Percentiles rank a stretch among this genome's conserved stretches.
Conservation (phyloP, 1,140 invertebrate species). For the Manduca sexta region DNA sequence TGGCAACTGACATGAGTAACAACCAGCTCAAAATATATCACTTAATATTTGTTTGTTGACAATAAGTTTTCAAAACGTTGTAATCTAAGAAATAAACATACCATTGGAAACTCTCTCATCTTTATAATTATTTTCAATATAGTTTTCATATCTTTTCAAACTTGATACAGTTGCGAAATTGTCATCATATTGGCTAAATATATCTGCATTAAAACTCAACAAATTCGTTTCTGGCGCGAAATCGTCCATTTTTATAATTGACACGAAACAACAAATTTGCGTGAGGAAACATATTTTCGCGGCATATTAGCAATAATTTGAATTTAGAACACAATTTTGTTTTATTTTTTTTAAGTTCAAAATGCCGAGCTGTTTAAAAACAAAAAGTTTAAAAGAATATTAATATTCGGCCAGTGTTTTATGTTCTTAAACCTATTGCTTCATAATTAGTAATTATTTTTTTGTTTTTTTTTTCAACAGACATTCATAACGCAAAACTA, state of each 20-base stretch:
- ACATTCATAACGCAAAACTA: too few species aligned
- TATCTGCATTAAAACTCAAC: constrained; percentile 14
- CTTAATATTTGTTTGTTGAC: too few species aligned
- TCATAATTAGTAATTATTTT: background rate
- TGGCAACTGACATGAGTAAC: too few species aligned
- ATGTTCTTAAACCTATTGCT: too few species aligned
- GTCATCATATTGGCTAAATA: constrained; percentile 34
- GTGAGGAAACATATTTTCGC: background rate
- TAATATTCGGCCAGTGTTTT: too few species aligned
- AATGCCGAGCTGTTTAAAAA: too few species aligned
- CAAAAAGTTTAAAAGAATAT: too few species aligned
- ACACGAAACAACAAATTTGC: background rate
- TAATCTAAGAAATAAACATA: too few species aligned
- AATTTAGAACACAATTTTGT: constrained; percentile 2
- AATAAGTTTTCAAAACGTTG: too few species aligned
- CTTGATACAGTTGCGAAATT: constrained; percentile 20
- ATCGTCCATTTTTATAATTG: constrained; percentile 13
- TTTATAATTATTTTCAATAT: background rate
- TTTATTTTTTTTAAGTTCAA: too few species aligned
- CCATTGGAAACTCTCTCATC: background rate
- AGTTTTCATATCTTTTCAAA: constrained; percentile 17
- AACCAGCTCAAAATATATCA: too few species aligned
- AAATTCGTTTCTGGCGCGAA: constrained; percentile 7
- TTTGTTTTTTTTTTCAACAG: background rate
- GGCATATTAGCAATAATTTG: background rate